Evolutionary conservation across 2,888 invertebrate species (phyloP), one percentile per base, ranked within the genome.

Genomic region (Lasioglossum zephyrum): DNA sequence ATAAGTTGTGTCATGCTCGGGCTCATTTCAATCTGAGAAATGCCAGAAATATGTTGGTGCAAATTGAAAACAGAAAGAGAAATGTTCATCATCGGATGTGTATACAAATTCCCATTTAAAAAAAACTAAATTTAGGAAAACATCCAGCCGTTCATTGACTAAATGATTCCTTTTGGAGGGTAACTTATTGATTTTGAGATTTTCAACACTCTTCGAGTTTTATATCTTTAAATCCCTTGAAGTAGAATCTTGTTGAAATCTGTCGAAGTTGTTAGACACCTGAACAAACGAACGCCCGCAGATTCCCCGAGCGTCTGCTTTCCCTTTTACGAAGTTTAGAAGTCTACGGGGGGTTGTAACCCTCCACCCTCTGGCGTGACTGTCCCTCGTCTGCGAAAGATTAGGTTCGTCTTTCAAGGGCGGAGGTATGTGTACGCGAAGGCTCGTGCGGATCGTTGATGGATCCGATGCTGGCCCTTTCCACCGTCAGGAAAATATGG

Each of bases 361-460:
- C 76, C 77, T 73, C 66, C 76, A 69, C 74, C 74, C 26, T 77
- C 69, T 79, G 47, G 73, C 85, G 79, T 82, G 89, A 82, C 88
- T 60, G 77, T 49, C 84, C 85, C 85, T 82, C 83, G 84, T 81
- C 88, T 77, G 66, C 82, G 87, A 89, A 78, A 90, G 90, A 89
- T 90, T 89, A 90, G 89, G 75, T 88, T 85, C 88, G 70, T 70
- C 72, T 83, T 60, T 36, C 81, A 81, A 85, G 89, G 87, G 87
- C 81, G 84, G 86, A 79, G 81, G 41, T 9, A 39, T 22, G 69
- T 22, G 69, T 22, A 18, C 41, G 16, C 18, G 47, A 63, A 26
- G 41, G 9, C 69, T 18, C 76, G 63, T 26, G 36, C 41, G 36
- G 57, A 49, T 85, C 63, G 75, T 22, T 74, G 84, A 84, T 77